Evolutionary conservation across 1,140 invertebrate genomes (phyloP).

Genomic region (Lethocerus indicus): DNA sequence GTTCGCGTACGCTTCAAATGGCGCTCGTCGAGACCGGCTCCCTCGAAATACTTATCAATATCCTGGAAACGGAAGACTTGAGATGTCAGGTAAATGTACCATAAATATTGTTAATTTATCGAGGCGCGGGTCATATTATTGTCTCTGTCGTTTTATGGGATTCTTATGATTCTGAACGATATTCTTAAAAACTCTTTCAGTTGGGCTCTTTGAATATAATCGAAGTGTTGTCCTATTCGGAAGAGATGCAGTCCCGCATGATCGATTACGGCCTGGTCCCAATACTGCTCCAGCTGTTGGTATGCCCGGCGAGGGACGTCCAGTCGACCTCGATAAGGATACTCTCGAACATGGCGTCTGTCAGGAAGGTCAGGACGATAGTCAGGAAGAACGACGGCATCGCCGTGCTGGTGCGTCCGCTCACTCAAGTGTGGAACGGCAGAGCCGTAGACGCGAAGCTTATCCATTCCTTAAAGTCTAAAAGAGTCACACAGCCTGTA

Average conservation of each 20-base stretch:
- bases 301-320: conserved; percentile 45
- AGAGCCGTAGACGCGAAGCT: no score
- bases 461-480: not conserved
- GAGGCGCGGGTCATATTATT: no score
- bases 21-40: conserved; percentile 66
- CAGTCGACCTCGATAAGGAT: conserved; percentile 75
- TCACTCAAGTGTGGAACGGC: no score
- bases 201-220: conserved; percentile 67
- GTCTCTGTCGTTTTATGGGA: not conserved
- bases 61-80: conserved; percentile 73
- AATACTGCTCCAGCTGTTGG: conserved; percentile 49
- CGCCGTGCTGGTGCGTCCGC: conserved; percentile 48
- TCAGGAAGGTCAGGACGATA: conserved; percentile 67
- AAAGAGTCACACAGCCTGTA: no score
- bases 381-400: conserved; percentile 67
- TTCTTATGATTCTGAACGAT: no score
- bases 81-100: conserved; percentile 60
- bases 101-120: no score
- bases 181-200: no score
- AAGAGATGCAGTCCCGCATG: conserved; percentile 61
- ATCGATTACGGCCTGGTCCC: conserved; percentile 70
- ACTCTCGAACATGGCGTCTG: conserved; percentile 69
- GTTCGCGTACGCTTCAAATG: conserved; percentile 55
- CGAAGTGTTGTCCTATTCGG: conserved; percentile 53
- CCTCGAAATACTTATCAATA: conserved; percentile 77